A percentile compares a stretch with the other conserved stretches of the same genome.
Evolutionary conservation across 37 sponge, comb jelly and placozoan genomes (phyloP).

Genomic region (Chondrilla cf. caribensis): DNA sequence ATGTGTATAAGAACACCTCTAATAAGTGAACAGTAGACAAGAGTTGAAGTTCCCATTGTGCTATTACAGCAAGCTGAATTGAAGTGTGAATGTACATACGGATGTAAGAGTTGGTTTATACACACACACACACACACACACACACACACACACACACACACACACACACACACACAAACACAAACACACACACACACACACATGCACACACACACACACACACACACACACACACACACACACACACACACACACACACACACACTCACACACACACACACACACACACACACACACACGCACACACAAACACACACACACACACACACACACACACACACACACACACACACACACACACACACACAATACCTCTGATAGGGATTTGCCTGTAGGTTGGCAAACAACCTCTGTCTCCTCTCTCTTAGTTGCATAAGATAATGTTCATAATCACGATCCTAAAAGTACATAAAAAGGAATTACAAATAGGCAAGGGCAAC

Average conservation of each 20-base stretch:
- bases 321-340: constrained; percentile 27
- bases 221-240: constrained; percentile 35
- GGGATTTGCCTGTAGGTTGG: constrained; percentile 57
- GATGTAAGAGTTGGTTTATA: not conserved
- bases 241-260: constrained; percentile 38
- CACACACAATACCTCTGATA: constrained; percentile 50
- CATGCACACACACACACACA: constrained; percentile 6
- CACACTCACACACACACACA: constrained; percentile 27
- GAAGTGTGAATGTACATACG: not conserved
- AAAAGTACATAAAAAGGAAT: not conserved
- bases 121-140: not conserved
- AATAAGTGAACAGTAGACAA: too few species aligned
- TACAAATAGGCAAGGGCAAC: too few species aligned
- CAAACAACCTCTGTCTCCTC: constrained; percentile 50
- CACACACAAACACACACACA: constrained; percentile 33
- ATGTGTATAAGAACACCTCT: not conserved
- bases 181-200: not conserved
- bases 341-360: not conserved
- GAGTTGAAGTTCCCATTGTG: too few species aligned
- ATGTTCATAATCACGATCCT: not conserved
- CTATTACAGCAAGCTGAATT: too few species aligned
- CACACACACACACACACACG: constrained; percentile 4
- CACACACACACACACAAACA: not conserved
- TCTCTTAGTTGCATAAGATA: constrained; percentile 1
- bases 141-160: not conserved